A percentile compares a stretch with the other conserved stretches of the same genome.
Conservation (phyloP, 53 echinoderm and acorn worm species). For the Crossaster papposus region DNA sequence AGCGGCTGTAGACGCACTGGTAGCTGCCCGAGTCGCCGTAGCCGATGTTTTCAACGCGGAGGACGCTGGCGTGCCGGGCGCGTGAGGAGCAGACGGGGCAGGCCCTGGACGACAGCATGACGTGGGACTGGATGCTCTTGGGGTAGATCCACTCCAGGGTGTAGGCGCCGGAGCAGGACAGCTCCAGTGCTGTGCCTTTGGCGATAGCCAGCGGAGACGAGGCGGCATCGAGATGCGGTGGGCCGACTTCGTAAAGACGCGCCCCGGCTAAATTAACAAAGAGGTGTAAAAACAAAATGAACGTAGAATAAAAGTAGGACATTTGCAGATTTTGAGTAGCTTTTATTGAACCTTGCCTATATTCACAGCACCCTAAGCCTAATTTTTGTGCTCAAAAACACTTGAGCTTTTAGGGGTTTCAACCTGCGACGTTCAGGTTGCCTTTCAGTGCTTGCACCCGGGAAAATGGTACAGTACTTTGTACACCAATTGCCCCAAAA, state of each 20-base stretch:
- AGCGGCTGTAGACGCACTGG: conserved; percentile 83
- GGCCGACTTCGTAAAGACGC: conserved; percentile 49
- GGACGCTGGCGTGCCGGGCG: conserved; percentile 52
- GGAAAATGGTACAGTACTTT: no score
- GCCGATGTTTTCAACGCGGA: conserved; percentile 53
- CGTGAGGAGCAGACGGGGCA: conserved; percentile 64
- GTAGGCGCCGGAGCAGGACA: conserved; percentile 75
- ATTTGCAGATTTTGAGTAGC: no score
- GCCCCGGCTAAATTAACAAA: conserved; percentile 10
- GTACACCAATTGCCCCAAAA: no score
- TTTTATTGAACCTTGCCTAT: no score
- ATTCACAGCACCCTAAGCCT: no score
- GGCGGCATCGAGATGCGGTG: conserved; percentile 58
- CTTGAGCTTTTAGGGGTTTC: no score
- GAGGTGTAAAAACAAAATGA: not conserved
- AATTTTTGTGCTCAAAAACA: no score
- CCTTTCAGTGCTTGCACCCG: no score
- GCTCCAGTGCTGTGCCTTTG: conserved; percentile 57
- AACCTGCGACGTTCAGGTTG: no score
- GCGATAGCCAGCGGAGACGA: conserved; percentile 41
- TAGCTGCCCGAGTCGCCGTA: conserved; percentile 80
- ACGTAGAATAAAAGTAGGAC: no score
- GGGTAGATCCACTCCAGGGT: conserved; percentile 86
- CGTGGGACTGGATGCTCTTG: conserved; percentile 64
- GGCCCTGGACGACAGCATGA: conserved; percentile 61